phyloP scores from a whole-genome alignment of 2,888 invertebrate species.

The Xestia rhomboidea region DNA sequence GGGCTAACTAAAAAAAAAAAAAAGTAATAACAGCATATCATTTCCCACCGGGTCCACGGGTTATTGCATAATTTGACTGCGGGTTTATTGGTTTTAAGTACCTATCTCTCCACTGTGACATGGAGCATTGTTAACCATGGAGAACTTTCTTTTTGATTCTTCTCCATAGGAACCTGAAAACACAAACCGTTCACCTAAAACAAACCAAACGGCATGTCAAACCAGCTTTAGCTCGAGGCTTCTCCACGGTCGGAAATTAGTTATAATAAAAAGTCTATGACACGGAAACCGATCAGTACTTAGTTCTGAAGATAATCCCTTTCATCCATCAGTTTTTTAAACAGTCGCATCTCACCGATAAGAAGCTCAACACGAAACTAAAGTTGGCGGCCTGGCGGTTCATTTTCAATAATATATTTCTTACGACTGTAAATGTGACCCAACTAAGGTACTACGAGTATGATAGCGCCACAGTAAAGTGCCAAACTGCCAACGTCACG shows the following conservation, averaged over 20 bases:
- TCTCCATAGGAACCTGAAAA: not conserved
- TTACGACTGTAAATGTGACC: constrained; percentile 28
- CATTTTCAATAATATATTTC: constrained; percentile 28
- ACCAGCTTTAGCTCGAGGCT: too few species aligned
- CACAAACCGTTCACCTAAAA: not conserved
- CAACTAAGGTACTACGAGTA: constrained; percentile 33
- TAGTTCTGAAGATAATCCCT: not conserved
- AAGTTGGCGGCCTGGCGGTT: not conserved
- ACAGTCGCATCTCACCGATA: not conserved
- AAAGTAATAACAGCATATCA: too few species aligned
- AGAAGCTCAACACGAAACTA: not conserved
- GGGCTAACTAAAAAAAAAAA: too few species aligned
- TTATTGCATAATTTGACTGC: too few species aligned
- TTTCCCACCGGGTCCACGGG: too few species aligned
- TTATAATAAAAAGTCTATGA: not conserved
- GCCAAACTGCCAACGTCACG: constrained; percentile 51
- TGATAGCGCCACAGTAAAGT: constrained; percentile 27
- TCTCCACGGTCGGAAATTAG: too few species aligned
- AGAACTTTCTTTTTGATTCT: not conserved
- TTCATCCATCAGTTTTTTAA: not conserved
- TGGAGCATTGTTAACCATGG: not conserved
- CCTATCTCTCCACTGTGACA: not conserved
- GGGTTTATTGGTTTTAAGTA: too few species aligned
- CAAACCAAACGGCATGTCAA: too few species aligned
- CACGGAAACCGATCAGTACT: not conserved